Base-by-base conservation (phyloP, 2,888 invertebrate species). In the Cephonodes hylas region DNA sequence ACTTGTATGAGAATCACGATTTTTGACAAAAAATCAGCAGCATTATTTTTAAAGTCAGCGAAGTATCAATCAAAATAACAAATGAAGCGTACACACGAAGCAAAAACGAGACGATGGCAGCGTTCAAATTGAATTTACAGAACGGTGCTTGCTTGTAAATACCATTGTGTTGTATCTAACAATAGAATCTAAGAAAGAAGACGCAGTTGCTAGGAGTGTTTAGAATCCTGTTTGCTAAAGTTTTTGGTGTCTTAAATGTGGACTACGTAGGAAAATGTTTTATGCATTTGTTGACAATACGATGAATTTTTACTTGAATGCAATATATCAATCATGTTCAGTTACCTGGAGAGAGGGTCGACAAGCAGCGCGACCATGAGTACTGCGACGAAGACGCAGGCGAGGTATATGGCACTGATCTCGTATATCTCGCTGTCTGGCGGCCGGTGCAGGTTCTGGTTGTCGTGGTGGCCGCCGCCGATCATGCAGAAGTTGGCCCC, bases 301-400 rank as follows among this genome's bases (percentile, higher is more conserved):
- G n/a, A n/a, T n/a, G n/a, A n/a, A n/a, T n/a, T n/a, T n/a, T n/a
- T n/a, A n/a, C n/a, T n/a, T n/a, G n/a, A n/a, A n/a, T n/a, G n/a
- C n/a, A n/a, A n/a, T n/a, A n/a, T n/a, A n/a, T n/a, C n/a, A n/a
- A n/a, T n/a, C n/a, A n/a, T n/a, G n/a, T n/a, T n/a, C n/a, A n/a
- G n/a, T n/a, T n/a, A 97, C 95, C 97, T 96, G 71, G 97, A 96
- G 2, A 98, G 93, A 2, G 98, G 97, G 91, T 99, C 99, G 59
- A 99, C 95, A 67, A 98, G 95, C 38, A 98, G 81, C 3, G 96
- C 96, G 61, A 99, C 96, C 81, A 99, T 95, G 65, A 96, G 92
- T 1, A 97, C 96, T 2, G 98, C 98, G 8, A 96, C 93, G 57
- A 97, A 83, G 27, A 98, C 97, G 83, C 98, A 98, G 0, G 95